Percentiles rank a stretch among this genome's conserved stretches.
Evolutionary conservation across 2,113 vertebrate genomes (phyloP).

Genomic region (Climacteris rufus): DNA sequence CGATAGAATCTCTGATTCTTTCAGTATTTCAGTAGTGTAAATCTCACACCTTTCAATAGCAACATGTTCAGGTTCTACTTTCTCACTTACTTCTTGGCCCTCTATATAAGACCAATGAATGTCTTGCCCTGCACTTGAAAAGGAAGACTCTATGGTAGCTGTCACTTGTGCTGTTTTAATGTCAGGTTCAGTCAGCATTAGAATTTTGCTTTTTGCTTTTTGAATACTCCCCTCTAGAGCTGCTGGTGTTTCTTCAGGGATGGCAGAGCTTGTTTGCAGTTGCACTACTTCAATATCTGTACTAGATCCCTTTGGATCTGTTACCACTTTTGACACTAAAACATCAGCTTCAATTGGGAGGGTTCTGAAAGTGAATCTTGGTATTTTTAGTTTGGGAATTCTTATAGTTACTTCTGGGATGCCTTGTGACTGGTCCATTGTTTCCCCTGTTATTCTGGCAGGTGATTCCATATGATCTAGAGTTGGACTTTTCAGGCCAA

Average conservation of each 20-base stretch:
- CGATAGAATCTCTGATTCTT: conserved; percentile 63
- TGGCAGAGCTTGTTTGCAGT: not conserved
- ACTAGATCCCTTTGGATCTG: not conserved
- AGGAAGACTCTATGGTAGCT: not conserved
- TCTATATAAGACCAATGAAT: not conserved
- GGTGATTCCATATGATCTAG: not conserved
- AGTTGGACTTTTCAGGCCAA: not conserved
- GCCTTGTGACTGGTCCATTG: not conserved
- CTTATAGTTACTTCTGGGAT: conserved; percentile 45
- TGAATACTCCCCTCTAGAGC: not conserved
- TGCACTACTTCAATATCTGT: not conserved
- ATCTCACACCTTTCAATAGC: not conserved
- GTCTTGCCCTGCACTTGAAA: conserved; percentile 38
- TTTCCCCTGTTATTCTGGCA: not conserved
- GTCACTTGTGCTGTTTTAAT: conserved; percentile 48
- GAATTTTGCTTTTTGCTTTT: conserved; percentile 32
- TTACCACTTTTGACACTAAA: conserved; percentile 40
- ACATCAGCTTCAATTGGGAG: conserved; percentile 27
- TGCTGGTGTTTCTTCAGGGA: not conserved
- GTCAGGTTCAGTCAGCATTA: conserved; percentile 29
- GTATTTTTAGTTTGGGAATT: conserved; percentile 67
- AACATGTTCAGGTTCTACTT: not conserved
- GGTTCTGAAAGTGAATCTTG: conserved; percentile 53
- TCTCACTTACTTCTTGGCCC: not conserved
- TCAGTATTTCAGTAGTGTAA: conserved; percentile 55